These are phyloP conservation scores for Drosophila melanosoma DNA, from an alignment of 2,888 invertebrate genomes.

Conservation along the genomic window DNA sequence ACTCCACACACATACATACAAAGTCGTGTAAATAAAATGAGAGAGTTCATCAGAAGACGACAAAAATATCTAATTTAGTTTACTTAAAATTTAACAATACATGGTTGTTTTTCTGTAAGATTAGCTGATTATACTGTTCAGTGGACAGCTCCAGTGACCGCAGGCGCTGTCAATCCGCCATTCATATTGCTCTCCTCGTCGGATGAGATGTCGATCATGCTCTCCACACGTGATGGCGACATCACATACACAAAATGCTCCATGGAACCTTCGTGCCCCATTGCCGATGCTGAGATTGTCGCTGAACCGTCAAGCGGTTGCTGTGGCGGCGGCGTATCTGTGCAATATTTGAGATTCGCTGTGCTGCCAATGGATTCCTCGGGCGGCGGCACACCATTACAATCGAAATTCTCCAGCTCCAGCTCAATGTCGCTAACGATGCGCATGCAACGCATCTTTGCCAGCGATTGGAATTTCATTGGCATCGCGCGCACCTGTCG, in stretches of 20 bases:
- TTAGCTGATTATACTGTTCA: conserved; percentile 8
- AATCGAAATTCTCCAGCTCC: conserved; percentile 83
- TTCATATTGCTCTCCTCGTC: conserved; percentile 82
- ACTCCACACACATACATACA: conserved; percentile 12
- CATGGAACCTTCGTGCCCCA: conserved; percentile 72
- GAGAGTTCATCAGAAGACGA: conserved; percentile 1
- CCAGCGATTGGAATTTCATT: conserved; percentile 83
- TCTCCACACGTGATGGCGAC: conserved; percentile 85
- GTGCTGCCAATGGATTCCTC: conserved; percentile 61
- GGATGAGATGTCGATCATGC: conserved; percentile 85
- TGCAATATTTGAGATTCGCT: conserved; percentile 75
- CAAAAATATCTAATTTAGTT: conserved; percentile 24
- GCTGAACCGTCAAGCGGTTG: conserved; percentile 32
- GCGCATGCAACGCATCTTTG: conserved; percentile 85
- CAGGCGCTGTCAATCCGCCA: conserved; percentile 27
- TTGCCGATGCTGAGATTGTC: conserved; percentile 40
- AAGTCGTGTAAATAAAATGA: conserved; percentile 18
- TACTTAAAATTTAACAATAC: conserved; percentile 48
- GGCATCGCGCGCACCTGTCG: conserved; percentile 84
- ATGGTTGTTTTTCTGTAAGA: conserved; percentile 11
- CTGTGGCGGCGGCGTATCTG: conserved; percentile 79
- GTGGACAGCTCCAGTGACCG: conserved; percentile 41
- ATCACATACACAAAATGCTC: conserved; percentile 85
- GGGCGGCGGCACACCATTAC: conserved; percentile 69
- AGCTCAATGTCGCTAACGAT: conserved; percentile 84